Evolutionary conservation across 2,888 invertebrate species (phyloP), one percentile per base, ranked within the genome.

Genomic region (Sycophila texana): DNA sequence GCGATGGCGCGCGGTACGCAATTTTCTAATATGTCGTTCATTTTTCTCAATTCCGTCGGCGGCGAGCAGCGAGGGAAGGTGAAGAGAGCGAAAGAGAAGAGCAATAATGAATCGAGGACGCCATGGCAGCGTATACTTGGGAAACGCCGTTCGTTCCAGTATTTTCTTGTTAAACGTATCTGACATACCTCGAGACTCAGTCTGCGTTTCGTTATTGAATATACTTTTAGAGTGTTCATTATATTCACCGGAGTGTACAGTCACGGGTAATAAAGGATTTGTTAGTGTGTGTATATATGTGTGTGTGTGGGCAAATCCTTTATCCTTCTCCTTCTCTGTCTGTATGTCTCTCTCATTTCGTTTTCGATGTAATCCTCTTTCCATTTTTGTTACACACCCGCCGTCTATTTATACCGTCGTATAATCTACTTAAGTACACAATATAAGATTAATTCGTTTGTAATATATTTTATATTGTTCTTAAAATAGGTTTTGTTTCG

Each of bases 151-250:
- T 57, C 47, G 58, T 66, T 74, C 58, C 67, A 74, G 55, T 79
- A 76, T 80, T 80, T 80, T 80, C 73, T 80, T 76, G 73, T 80
- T 76, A 76, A 80, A 73, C 57, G 57, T 39, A 22, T 60, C 47
- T 20, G 53, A 73, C 53, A 51, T 61, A 73, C 63, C 70, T 58
- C 20, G 39, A n/a, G 53, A 14, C 7, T 47, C 18, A 18, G 47
- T 63, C 47, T 51, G 53, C 16, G 60, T 68, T 67, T 60, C 63
- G 47, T 73, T 78, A 67, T 47, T 67, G 67, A 67, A 66, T 73
- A 67, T 68, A 47, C 61, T 68, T 72, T 65, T 58, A 58, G 58
- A 63, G 30, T 49, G 49, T 71, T 71, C 63, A 39, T 53, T 58
- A n/a, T 20, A 49, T 47, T 26, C n/a, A 4, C 14, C 26, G 49